Base-by-base conservation (phyloP, 2,113 vertebrate genomes). In the Cervus canadensis region DNA sequence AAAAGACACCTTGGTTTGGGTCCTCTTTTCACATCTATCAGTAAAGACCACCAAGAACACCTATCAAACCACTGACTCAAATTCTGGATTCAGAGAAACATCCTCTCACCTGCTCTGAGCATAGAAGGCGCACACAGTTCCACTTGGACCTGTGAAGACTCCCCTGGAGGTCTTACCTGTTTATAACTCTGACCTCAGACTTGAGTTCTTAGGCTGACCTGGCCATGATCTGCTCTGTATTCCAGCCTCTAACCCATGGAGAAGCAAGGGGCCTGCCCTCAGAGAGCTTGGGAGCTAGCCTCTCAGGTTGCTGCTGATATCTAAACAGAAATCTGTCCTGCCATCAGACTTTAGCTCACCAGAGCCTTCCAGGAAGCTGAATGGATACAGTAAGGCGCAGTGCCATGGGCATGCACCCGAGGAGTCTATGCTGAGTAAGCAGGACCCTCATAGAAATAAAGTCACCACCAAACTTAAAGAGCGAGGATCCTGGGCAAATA, bases 391-490 rank as follows among this genome's bases (percentile, higher is more conserved):
- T 14, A 76, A 45, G 25, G 19, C 1, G 0, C 5, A 10, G 2
- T 1, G 16, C 19, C 5, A 2, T 0, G 1, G 15, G 0, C 40
- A 25, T 3, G 7, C 2, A 9, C 40, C 19, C 12, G 45, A 71
- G 64, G 85, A 3, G 23, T 2, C n/a, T 21, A 14, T 3, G 3
- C 26, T 36, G 40, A 40, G 2, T 28, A 25, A 81, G 14, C 1
- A 48, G 10, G 3, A 25, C 7, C 14, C 7, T 84, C 33, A 7
- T 0, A 5, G 91, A 79, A 36, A 82, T 16, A 59, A 28, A 26
- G 4, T 19, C 10, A 60, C 21, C 26, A 26, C 30, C 67, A n/a
- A 74, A 43, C 25, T 23, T 21, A 45, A 28, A 13, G 28, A 40
- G 21, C 2, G 2, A 54, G 8, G 26, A 45, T 60, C 28, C 6